Percentiles rank a stretch among this genome's conserved stretches.
Conservation (phyloP, 2,888 invertebrate species). For the Athalia rosae region DNA sequence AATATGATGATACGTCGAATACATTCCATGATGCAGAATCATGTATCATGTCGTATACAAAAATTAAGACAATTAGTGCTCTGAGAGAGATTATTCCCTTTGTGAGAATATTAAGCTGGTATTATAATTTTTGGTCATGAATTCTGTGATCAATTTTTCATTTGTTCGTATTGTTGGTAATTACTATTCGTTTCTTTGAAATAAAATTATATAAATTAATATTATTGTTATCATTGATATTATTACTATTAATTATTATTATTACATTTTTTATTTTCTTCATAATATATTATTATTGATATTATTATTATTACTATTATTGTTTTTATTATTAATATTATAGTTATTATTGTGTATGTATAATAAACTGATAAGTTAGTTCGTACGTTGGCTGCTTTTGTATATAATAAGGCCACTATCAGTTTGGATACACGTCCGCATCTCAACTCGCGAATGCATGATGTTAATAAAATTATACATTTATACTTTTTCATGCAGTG, state of each 20-base stretch:
- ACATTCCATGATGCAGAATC: slow-evolving; percentile 60
- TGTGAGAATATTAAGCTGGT: slow-evolving; percentile 65
- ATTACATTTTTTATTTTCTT: slow-evolving; percentile 45
- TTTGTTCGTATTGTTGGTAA: slow-evolving; percentile 38
- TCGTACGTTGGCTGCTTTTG: slow-evolving; percentile 33
- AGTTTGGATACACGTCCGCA: slow-evolving; percentile 21
- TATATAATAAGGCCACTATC: slow-evolving; percentile 43
- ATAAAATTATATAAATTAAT: slow-evolving; percentile 33
- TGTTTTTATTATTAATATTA: slow-evolving; percentile 21
- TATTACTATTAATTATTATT: slow-evolving; percentile 23
- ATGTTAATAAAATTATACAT: background rate
- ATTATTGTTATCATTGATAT: slow-evolving; percentile 11
- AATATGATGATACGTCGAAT: slow-evolving; percentile 68
- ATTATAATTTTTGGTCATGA: slow-evolving; percentile 61
- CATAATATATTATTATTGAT: slow-evolving; percentile 44
- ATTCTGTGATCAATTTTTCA: slow-evolving; percentile 49
- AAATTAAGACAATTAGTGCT: slow-evolving; percentile 69
- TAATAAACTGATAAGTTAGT: slow-evolving; percentile 42
- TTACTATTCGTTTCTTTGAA: slow-evolving; percentile 9
- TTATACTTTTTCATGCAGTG: background rate
- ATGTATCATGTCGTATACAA: slow-evolving; percentile 61
- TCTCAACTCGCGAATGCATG: background rate
- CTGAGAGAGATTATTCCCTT: slow-evolving; percentile 63
- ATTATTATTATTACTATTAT: slow-evolving; percentile 35
- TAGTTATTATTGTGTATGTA: too few species aligned